Evolutionary conservation across 2,797 vertebrate species (phyloP).

Genomic region (Lutjanus campechanus): DNA sequence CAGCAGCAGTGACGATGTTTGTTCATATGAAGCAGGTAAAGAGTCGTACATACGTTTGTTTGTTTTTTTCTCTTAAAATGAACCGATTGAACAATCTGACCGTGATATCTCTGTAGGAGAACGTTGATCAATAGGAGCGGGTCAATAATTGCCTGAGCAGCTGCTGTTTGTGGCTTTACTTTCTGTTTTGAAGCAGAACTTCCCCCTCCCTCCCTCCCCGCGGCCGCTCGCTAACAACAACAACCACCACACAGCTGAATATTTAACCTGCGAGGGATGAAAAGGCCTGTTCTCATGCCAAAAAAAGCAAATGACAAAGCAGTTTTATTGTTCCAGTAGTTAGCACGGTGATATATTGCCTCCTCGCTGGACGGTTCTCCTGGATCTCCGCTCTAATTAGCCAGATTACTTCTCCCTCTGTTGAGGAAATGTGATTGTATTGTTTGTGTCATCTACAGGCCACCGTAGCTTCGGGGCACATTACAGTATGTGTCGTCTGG

Average conservation of each 20-base stretch:
- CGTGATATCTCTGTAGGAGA: conserved; percentile 17
- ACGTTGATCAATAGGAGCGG: conserved; percentile 43
- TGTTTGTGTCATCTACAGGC: conserved; percentile 66
- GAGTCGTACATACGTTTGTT: neutral
- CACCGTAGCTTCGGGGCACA: conserved; percentile 38
- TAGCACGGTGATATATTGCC: conserved; percentile 68
- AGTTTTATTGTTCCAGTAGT: conserved; percentile 72
- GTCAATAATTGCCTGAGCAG: conserved; percentile 51
- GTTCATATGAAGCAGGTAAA: neutral
- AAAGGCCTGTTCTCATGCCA: conserved; percentile 57
- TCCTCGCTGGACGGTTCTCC: conserved; percentile 57
- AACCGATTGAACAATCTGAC: conserved; percentile 15
- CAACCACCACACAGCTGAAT: conserved; percentile 52
- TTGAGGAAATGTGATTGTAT: conserved; percentile 59
- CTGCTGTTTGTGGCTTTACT: conserved; percentile 49
- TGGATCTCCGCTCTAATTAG: conserved; percentile 73
- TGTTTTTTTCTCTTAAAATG: neutral
- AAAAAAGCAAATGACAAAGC: conserved; percentile 72
- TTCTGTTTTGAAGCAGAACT: conserved; percentile 34
- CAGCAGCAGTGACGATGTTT: neutral
- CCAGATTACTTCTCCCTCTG: conserved; percentile 66
- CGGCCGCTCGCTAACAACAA: conserved; percentile 29
- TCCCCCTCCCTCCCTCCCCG: neutral
- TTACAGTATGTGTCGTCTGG: conserved; percentile 18
- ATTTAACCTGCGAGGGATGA: conserved; percentile 60